phyloP scores from a whole-genome alignment of 2,797 vertebrate genomes.

The Peromyscus melanophrys region DNA sequence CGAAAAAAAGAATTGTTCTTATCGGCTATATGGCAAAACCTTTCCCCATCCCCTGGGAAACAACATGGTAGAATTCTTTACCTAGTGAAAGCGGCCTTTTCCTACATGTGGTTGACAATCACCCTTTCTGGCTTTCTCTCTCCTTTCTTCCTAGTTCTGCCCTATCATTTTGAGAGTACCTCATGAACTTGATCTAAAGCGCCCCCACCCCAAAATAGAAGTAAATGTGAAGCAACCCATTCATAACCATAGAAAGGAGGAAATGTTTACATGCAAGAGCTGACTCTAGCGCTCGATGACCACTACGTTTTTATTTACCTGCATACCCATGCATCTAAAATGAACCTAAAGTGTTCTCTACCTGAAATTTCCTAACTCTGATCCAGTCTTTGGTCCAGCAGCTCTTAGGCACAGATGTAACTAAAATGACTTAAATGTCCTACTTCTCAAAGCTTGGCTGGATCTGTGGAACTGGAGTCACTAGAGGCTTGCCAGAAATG shows the following conservation, averaged over 20 bases:
- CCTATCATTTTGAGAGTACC: background rate
- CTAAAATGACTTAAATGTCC: background rate
- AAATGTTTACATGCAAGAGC: background rate
- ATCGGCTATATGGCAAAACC: background rate
- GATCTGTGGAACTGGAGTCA: background rate
- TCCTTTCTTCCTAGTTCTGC: background rate
- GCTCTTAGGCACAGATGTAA: background rate
- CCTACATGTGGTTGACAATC: too few species aligned
- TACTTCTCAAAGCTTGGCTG: background rate
- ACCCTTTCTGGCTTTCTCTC: background rate
- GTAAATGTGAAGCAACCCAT: background rate
- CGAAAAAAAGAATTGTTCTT: background rate
- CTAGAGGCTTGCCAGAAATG: background rate
- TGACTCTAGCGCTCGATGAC: background rate
- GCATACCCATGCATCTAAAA: background rate
- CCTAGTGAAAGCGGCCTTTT: background rate
- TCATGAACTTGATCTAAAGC: slow-evolving; percentile 1
- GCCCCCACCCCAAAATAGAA: background rate
- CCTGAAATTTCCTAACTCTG: background rate
- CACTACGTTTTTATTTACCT: background rate
- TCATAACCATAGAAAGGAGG: slow-evolving; percentile 1
- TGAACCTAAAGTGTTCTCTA: background rate
- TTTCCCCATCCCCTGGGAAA: background rate
- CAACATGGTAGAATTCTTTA: background rate
- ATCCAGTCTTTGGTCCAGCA: background rate